Conservation (phyloP, 1,140 invertebrate species). For the Drosophila repleta region DNA sequence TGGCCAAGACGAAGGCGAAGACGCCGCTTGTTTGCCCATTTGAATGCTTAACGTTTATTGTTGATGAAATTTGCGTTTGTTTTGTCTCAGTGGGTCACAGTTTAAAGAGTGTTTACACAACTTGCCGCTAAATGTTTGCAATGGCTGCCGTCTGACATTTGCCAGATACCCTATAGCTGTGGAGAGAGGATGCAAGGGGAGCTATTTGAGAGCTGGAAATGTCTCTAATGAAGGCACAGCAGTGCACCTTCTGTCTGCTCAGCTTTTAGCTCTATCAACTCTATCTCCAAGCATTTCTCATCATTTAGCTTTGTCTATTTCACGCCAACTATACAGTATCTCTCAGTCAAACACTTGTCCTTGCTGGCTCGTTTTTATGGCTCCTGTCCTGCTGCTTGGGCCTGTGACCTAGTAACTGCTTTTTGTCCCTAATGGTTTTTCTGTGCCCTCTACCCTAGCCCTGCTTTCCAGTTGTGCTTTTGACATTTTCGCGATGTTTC, state of each 20-base stretch:
- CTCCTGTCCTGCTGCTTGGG: conserved; percentile 26
- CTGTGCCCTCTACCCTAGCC: conserved; percentile 7
- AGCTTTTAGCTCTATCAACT: no score
- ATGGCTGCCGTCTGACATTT: conserved; percentile 24
- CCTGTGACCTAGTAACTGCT: conserved; percentile 65
- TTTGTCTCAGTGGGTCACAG: conserved; percentile 62
- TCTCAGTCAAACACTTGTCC: no score
- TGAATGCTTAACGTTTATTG: conserved; percentile 62
- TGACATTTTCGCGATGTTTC: conserved; percentile 69
- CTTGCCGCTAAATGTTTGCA: conserved; percentile 23
- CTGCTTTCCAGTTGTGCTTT: conserved; percentile 58
- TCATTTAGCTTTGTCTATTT: no score
- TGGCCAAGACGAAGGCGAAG: conserved; percentile 1
- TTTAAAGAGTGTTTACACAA: conserved; percentile 67
- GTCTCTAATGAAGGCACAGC: no score
- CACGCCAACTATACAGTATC: background rate
- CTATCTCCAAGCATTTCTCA: no score
- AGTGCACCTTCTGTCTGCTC: background rate
- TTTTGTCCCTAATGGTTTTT: conserved; percentile 67
- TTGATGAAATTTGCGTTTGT: conserved; percentile 66
- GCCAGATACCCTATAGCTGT: conserved; percentile 29
- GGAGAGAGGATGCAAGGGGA: no score
- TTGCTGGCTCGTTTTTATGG: conserved; percentile 51
- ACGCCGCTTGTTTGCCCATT: conserved; percentile 56
- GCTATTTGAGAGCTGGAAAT: no score